Conservation (phyloP, 2,113 vertebrate species). For the Phoxinus phoxinus region DNA sequence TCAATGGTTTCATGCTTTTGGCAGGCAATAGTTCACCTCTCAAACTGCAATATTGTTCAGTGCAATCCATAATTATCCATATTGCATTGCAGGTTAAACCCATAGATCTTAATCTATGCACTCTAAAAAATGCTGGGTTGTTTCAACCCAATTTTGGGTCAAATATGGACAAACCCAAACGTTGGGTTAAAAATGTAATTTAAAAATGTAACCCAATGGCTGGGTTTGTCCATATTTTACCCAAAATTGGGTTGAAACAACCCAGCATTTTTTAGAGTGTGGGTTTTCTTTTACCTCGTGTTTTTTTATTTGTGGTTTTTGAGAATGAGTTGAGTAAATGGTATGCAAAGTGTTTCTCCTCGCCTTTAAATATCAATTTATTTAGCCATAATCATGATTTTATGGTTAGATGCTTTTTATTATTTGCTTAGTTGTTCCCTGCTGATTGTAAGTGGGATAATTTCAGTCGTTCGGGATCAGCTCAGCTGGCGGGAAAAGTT, state of each 20-base stretch:
- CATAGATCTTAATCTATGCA: background rate
- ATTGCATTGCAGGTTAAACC: background rate
- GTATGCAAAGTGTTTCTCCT: background rate
- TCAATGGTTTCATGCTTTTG: background rate
- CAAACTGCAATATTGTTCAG: background rate
- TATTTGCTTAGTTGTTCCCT: constrained; percentile 18
- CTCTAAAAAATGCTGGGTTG: no score
- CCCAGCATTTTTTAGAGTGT: no score
- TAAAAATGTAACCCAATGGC: no score
- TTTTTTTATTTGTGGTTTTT: background rate
- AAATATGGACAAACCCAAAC: no score
- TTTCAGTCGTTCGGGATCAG: constrained; percentile 19
- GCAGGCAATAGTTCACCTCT: no score
- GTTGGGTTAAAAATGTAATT: no score
- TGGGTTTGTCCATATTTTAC: no score
- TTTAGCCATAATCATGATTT: constrained; percentile 11
- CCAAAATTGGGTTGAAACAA: no score
- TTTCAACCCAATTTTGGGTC: no score
- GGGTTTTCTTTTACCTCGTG: background rate
- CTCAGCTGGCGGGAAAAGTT: background rate
- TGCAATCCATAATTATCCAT: background rate
- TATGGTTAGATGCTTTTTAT: background rate
- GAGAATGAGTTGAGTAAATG: background rate
- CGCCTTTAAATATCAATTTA: background rate
- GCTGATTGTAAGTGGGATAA: constrained; percentile 7